Conservation (phyloP, 35 echinoderm and acorn worm species). For the Anneissia japonica region DNA sequence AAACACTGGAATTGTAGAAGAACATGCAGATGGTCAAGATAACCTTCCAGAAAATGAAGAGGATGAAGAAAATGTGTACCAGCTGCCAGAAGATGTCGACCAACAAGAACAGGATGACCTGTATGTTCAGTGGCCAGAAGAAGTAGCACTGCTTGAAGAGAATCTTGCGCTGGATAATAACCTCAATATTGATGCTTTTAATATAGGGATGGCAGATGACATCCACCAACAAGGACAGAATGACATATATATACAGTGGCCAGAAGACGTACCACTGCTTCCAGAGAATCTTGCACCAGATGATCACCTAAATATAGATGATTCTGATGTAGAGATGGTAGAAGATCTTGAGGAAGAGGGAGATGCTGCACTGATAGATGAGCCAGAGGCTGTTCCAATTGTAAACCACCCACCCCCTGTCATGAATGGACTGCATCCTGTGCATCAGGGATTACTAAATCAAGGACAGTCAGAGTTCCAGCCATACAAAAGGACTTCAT, state of each 20-base stretch:
- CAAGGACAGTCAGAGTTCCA: constrained; percentile 72
- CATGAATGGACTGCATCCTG: constrained; percentile 53
- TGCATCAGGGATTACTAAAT: constrained; percentile 68
- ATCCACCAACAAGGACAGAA: neutral
- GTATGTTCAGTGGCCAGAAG: neutral
- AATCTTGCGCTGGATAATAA: too few relatives aligned
- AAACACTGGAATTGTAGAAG: neutral
- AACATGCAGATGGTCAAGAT: constrained; percentile 2
- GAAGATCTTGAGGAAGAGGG: constrained; percentile 7
- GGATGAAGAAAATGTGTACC: neutral
- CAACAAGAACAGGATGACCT: neutral
- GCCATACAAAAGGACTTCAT: constrained; percentile 79
- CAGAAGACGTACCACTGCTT: neutral
- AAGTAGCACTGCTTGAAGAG: too few relatives aligned
- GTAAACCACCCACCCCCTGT: neutral
- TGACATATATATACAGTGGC: neutral
- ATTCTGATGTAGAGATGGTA: constrained; percentile 67
- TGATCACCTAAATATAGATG: too few relatives aligned
- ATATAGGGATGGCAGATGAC: too few relatives aligned
- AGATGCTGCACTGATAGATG: constrained; percentile 15
- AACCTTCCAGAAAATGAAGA: constrained; percentile 23
- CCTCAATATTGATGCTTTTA: too few relatives aligned
- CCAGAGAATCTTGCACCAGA: constrained; percentile 10
- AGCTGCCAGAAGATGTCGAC: neutral
- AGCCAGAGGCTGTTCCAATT: constrained; percentile 18